phyloP scores from a whole-genome alignment of 2,888 invertebrate species.

The Oasisia sp. region DNA sequence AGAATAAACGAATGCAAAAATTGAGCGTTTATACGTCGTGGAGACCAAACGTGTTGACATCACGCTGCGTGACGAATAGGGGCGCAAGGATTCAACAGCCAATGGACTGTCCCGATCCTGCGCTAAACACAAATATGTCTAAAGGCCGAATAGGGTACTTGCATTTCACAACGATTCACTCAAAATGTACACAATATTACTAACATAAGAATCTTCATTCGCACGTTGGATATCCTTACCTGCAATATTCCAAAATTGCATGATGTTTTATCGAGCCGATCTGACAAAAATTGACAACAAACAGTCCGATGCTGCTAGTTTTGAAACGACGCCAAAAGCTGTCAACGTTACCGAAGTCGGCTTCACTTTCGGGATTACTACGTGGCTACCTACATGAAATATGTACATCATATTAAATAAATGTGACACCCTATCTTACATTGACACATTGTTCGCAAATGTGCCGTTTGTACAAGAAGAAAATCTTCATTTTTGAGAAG shows the following conservation, averaged over 20 bases:
- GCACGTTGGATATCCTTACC: background rate
- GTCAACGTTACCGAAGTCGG: conserved; percentile 7
- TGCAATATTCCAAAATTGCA: conserved; percentile 1
- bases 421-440: conserved; percentile 2
- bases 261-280: background rate
- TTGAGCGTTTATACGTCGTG: background rate
- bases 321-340: conserved; percentile 17
- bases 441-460: background rate
- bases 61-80: background rate
- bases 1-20: background rate
- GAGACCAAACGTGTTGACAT: conserved; percentile 17
- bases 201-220: background rate
- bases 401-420: background rate
- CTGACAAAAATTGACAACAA: conserved; percentile 13
- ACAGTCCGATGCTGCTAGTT: background rate
- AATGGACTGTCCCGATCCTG: conserved; percentile 1
- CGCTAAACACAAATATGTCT: conserved; percentile 8
- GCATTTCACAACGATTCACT: conserved; percentile 17
- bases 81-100: conserved; percentile 17
- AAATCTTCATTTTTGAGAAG: background rate
- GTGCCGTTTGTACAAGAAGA: background rate
- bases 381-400: conserved; percentile 5
- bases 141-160: background rate
- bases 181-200: background rate
- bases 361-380: background rate